Percentiles rank a stretch among this genome's conserved stretches.
Conservation (phyloP, 2,113 vertebrate genomes). For the Bothrops jararaca region DNA sequence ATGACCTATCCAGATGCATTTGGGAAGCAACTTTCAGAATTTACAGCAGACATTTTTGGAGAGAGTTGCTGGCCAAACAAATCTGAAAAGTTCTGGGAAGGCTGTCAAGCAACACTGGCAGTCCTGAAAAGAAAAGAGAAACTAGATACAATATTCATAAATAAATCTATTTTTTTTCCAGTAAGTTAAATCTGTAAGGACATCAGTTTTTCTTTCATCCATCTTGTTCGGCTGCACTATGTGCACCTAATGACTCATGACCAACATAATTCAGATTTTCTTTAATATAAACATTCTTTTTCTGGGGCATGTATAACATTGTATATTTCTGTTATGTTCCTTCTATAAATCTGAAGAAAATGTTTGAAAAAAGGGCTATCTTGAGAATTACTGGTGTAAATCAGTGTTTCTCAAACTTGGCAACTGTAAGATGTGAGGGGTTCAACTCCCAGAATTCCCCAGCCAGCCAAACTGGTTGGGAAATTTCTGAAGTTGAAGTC, state of each 20-base stretch:
- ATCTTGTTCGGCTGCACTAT: too few species aligned
- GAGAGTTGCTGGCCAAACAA: background rate
- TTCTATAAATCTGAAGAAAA: background rate
- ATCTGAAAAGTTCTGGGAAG: background rate
- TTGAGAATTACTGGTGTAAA: background rate
- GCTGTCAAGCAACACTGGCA: background rate
- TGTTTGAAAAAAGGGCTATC: background rate
- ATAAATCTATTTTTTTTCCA: background rate
- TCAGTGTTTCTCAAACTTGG: background rate
- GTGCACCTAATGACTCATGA: background rate
- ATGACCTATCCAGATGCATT: background rate
- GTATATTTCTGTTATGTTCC: background rate
- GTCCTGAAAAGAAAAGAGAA: background rate
- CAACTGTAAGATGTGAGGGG: background rate
- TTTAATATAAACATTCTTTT: background rate
- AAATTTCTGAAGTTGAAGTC: background rate
- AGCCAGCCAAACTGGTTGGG: background rate
- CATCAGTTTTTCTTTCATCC: too few species aligned
- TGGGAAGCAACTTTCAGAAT: background rate
- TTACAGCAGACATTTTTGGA: background rate
- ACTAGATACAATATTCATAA: background rate
- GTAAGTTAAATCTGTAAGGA: background rate
- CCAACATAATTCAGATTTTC: background rate
- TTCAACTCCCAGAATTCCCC: background rate
- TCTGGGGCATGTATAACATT: background rate